Conservation (phyloP, 2,888 invertebrate genomes). For the Drosophila algonquin region DNA sequence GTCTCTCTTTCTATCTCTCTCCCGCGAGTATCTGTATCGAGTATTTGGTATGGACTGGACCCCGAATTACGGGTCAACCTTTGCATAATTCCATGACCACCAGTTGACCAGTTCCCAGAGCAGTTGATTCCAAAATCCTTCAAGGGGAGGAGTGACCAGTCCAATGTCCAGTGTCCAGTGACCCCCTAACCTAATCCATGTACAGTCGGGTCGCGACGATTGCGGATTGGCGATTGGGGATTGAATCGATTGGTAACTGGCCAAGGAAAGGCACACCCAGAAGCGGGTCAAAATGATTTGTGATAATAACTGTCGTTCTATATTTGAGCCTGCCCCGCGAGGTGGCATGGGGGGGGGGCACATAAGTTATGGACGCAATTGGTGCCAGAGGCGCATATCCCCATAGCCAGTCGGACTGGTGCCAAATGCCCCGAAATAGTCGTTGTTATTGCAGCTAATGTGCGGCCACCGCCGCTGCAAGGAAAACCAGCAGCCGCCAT, state of each 20-base stretch:
- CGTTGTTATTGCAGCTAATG: constrained; percentile 27
- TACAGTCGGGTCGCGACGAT: background rate
- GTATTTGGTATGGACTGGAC: background rate
- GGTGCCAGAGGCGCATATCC: constrained; percentile 26
- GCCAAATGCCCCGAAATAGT: constrained; percentile 56
- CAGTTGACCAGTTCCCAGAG: background rate
- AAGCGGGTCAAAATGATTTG: constrained; percentile 77
- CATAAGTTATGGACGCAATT: constrained; percentile 36
- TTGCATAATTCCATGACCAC: background rate
- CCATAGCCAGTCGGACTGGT: constrained; percentile 66
- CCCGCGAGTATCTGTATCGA: background rate
- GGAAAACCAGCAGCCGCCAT: constrained; percentile 46
- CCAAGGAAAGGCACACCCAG: constrained; percentile 37
- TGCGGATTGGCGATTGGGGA: background rate
- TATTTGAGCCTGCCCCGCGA: constrained; percentile 51
- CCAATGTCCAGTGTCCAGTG: background rate
- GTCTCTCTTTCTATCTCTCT: no score
- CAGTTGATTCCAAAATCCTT: no score
- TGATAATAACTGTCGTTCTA: constrained; percentile 68
- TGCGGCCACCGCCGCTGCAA: background rate
- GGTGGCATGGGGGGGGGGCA: background rate
- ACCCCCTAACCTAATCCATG: background rate
- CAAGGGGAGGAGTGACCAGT: no score
- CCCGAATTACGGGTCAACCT: background rate
- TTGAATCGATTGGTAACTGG: constrained; percentile 39